Conservation (phyloP, 2,797 vertebrate genomes). For the Brotula barbata region DNA sequence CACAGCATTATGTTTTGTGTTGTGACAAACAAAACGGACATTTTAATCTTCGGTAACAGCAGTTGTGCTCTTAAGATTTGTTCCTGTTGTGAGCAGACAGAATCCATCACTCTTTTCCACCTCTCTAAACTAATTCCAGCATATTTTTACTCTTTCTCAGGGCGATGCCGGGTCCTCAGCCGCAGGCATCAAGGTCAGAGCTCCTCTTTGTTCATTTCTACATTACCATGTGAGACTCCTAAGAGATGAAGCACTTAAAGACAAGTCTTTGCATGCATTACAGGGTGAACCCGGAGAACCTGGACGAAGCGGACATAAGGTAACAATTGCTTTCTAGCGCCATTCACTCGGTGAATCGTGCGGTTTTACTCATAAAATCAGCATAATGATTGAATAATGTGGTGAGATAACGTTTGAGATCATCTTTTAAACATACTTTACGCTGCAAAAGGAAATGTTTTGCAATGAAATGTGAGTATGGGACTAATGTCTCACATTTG, state of each 20-base stretch:
- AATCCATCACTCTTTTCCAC: background rate
- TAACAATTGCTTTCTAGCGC: constrained; percentile 66
- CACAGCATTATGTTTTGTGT: constrained; percentile 28
- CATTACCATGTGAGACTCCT: background rate
- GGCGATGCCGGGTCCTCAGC: constrained; percentile 96
- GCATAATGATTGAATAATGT: background rate
- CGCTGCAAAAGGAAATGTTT: background rate
- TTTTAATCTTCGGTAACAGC: constrained; percentile 9
- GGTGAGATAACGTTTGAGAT: background rate
- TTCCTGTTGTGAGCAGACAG: constrained; percentile 10
- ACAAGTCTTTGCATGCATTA: constrained; percentile 42
- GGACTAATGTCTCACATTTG: background rate
- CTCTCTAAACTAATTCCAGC: constrained; percentile 7
- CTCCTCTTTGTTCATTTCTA: background rate
- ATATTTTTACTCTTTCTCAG: constrained; percentile 67
- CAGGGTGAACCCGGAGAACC: constrained; percentile 97
- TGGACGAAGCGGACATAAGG: constrained; percentile 92
- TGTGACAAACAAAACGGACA: constrained; percentile 30
- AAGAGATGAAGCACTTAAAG: constrained; percentile 7
- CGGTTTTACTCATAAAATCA: no score
- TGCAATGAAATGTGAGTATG: background rate
- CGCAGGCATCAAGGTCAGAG: constrained; percentile 96
- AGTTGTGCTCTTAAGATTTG: no score
- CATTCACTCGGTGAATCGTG: background rate
- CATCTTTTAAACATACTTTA: no score